Conservation (phyloP, 2,113 vertebrate genomes). For the Chaetodon auriga region DNA sequence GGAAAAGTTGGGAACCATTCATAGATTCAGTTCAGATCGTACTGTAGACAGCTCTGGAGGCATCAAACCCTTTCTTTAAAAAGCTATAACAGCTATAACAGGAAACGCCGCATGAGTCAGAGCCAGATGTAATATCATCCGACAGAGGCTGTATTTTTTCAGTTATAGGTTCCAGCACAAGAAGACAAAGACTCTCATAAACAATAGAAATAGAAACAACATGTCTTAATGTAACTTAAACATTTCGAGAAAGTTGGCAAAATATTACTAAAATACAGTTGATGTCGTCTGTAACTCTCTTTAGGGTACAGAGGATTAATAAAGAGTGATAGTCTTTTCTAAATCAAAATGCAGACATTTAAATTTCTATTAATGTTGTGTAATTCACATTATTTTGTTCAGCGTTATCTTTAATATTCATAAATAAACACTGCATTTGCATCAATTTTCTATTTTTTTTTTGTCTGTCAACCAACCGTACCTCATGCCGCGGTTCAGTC, state of each 20-base stretch:
- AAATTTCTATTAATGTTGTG: neutral
- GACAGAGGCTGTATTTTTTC: neutral
- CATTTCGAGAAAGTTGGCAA: neutral
- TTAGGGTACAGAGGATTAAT: neutral
- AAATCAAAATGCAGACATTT: neutral
- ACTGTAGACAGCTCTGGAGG: neutral
- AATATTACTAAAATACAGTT: neutral
- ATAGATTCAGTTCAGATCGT: neutral
- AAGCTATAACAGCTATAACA: neutral
- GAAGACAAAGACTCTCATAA: neutral
- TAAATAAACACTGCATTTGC: too few species aligned
- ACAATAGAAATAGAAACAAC: neutral
- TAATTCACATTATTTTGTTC: neutral
- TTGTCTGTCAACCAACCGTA: neutral
- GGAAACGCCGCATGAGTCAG: neutral
- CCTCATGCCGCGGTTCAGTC: neutral
- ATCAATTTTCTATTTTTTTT: neutral
- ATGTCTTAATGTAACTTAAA: neutral
- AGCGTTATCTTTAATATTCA: too few species aligned
- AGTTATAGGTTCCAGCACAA: neutral
- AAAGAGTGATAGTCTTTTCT: neutral
- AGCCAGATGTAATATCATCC: constrained; percentile 6
- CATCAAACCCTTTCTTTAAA: neutral
- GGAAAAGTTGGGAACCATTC: neutral
- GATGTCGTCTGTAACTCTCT: neutral